Base-by-base conservation (phyloP, 64 coral and sea anemone genomes). In the Platygyra sinensis region DNA sequence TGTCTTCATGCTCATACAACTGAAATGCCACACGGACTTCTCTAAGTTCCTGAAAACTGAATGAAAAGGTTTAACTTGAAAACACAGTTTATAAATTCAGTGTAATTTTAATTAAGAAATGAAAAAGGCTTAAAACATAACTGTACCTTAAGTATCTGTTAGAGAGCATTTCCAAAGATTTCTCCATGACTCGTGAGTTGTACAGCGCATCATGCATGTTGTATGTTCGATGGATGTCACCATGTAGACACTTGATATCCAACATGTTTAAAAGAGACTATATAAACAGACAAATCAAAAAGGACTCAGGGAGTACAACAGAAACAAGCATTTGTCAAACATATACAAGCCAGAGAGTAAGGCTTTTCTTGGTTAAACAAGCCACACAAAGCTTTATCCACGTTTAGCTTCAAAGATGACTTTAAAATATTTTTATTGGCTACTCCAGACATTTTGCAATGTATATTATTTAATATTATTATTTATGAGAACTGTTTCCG, bases 151-250 rank as follows among this genome's bases (percentile, higher is more conserved):
- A 86, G 72, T 96, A 96, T 80, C 77, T 93, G 49, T 88, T 96
- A 2, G 92, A 87, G 0, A 93, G 82, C 95, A 96, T 96, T 16
- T 93, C 88, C 31, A 90, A 18, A 20, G 95, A 82, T 80, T 96
- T 96, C 86, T 90, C 95, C 18, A 96, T 87, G 18, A 96, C 95
- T 79, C 84, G 93, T 62, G 87, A 93, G 46, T 93, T 96, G 77
- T 96, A 96, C 0, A 96, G 55, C 28, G 91, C 95, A 88, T 96
- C 91, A 39, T 96, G 95, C 88, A 96, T 96, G 88, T 96, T 96
- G 82, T 96, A 96, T 8, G 95, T 96, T 22, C 95, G 60, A 39
- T 96, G 95, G 4, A 93, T 67, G 30, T 96, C 95, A 46, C 95
- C 95, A 90, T 96, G 95, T 27, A 96, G 74, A 69, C 87, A 92